Conservation (phyloP, 2,888 invertebrate species). For the Phragmatobia fuliginosa region DNA sequence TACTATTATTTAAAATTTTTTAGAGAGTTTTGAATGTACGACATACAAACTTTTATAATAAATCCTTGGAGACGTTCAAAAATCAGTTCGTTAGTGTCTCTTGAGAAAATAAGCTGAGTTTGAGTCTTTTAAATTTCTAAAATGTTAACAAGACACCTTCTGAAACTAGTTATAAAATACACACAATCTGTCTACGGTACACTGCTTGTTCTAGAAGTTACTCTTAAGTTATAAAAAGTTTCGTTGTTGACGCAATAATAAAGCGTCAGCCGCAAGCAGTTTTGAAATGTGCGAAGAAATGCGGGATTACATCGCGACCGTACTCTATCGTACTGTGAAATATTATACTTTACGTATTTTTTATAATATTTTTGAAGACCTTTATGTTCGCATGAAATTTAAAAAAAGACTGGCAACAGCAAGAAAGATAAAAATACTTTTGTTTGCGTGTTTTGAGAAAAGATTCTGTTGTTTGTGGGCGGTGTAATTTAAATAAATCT, state of each 20-base stretch:
- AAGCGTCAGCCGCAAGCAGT: constrained; percentile 40
- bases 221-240: constrained; percentile 40
- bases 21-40: no score
- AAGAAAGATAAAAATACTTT: not conserved
- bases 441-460: not conserved
- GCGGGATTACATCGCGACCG: constrained; percentile 30
- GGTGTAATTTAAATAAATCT: not conserved
- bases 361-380: constrained; percentile 38
- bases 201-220: constrained; percentile 30
- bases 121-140: not conserved
- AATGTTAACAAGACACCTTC: not conserved
- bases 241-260: constrained; percentile 46
- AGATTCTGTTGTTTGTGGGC: not conserved
- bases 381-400: constrained; percentile 30
- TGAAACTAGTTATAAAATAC: constrained; percentile 8
- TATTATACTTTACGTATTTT: constrained; percentile 42
- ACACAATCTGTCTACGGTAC: constrained; percentile 24
- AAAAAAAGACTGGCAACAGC: constrained; percentile 14
- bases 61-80: not conserved
- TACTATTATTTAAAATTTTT: no score
- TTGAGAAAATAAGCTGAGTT: not conserved
- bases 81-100: not conserved
- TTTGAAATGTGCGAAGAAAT: constrained; percentile 45
- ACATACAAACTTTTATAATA: not conserved
- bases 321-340: constrained; percentile 43